Evolutionary conservation across 1,140 invertebrate genomes (phyloP), one percentile per base, ranked within the genome.

Genomic region (Tetranychus urticae): DNA sequence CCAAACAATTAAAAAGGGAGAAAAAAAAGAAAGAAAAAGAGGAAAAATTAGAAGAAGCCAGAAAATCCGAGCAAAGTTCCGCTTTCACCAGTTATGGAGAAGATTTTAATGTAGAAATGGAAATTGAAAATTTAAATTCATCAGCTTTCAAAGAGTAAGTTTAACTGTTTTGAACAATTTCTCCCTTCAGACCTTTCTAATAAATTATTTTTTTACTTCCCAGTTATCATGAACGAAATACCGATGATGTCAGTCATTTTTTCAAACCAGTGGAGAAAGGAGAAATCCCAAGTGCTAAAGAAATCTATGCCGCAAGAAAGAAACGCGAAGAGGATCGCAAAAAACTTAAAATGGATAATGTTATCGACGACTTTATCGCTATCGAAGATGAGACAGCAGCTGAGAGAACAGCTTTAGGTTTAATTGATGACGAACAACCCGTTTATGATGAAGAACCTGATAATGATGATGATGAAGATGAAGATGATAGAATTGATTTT

Each of bases 271-370:
- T 45, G 35, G 47, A 64, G 82, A 80, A 79, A 73, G 91, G 90
- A 56, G 81, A 82, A 66, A 96, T 97, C 69, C 91, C 91, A 31
- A 89, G 96, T 79, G 89, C 91, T 10, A 88, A 87, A 47, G 84
- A 90, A 76, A 96, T 97, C 71, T 90, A 96, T 75, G 86, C 87
- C 62, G 87, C 88, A 33, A 78, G 90, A 66, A 96, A 94, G 75
- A 80, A 84, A 64, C 77, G 90, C 67, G 89, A 94, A 74, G 62
- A 64, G 31, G 89, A 83, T 31, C 71, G 84, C 10, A 42, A 42
- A 10, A 42, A 42, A 10, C 5, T 42, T 5, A 42, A 42, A 10
- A 42, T 42, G 5, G 39, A 42, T 70, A 83, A 86, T 74, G 76
- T 81, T 69, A 84, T 83, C 12, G 83, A 87, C 70, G 14, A 23